A percentile compares a stretch with the other conserved stretches of the same genome.
phyloP scores from a whole-genome alignment of 2,888 invertebrate genomes.

The Drepana falcataria region DNA sequence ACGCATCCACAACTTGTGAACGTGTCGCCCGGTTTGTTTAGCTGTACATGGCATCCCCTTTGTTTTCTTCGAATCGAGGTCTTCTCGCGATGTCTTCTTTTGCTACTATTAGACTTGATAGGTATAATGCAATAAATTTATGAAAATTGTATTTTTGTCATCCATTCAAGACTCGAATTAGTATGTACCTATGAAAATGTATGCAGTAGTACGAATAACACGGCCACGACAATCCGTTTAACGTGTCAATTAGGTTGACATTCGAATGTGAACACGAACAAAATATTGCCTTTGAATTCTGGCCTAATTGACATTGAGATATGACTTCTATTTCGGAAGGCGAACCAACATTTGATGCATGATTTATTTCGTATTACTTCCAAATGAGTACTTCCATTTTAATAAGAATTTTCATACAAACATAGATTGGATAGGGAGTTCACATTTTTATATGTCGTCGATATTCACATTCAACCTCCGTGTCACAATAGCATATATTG shows the following conservation, averaged over 20 bases:
- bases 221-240: too few species aligned
- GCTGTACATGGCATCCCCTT: slow-evolving; percentile 41
- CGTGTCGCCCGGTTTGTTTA: slow-evolving; percentile 46
- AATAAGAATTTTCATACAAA: slow-evolving; percentile 67
- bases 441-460: slow-evolving; percentile 44
- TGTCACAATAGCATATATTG: slow-evolving; percentile 26
- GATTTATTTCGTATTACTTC: not conserved
- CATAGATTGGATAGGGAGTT: slow-evolving; percentile 65
- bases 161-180: slow-evolving; percentile 73
- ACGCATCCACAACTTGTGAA: slow-evolving; percentile 37
- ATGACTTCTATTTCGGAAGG: not conserved
- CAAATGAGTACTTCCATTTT: slow-evolving; percentile 71
- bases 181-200: slow-evolving; percentile 60
- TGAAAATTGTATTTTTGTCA: slow-evolving; percentile 64
- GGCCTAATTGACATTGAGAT: not conserved
- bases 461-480: slow-evolving; percentile 60
- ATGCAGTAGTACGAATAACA: slow-evolving; percentile 14
- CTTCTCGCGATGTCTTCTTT: slow-evolving; percentile 61
- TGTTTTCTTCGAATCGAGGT: slow-evolving; percentile 42
- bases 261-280: not conserved
- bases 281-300: not conserved
- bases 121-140: slow-evolving; percentile 53
- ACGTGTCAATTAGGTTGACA: too few species aligned
- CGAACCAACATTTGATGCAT: not conserved
- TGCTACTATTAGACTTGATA: slow-evolving; percentile 60